Percentiles rank a stretch among this genome's conserved stretches.
Conservation (phyloP, 2,888 invertebrate genomes). For the Pegoplata infirma region DNA sequence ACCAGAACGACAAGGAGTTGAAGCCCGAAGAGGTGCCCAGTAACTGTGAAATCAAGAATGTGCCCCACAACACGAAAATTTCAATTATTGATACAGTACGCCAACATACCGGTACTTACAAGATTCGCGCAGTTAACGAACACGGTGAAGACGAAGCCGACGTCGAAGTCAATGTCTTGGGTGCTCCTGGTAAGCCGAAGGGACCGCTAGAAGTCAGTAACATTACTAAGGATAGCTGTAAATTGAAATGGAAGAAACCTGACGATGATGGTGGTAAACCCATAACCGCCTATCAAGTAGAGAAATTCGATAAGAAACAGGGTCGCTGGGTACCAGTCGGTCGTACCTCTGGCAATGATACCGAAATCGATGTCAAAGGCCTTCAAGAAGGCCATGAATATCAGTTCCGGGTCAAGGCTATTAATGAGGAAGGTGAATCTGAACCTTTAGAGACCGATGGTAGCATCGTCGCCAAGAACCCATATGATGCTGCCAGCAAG, state of each 20-base stretch:
- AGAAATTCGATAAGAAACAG: constrained; percentile 94
- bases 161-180: constrained; percentile 92
- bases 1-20: constrained; percentile 87
- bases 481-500: constrained; percentile 92
- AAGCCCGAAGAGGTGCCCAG: constrained; percentile 81
- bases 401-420: constrained; percentile 94
- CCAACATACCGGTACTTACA: constrained; percentile 93
- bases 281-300: constrained; percentile 93
- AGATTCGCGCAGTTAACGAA: constrained; percentile 92
- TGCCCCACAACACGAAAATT: constrained; percentile 94
- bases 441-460: constrained; percentile 96
- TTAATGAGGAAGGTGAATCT: constrained; percentile 96
- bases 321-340: constrained; percentile 97
- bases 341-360: constrained; percentile 87
- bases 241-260: constrained; percentile 95
- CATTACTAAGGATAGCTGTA: constrained; percentile 93
- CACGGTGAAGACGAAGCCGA: constrained; percentile 96
- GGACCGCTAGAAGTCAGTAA: constrained; percentile 94
- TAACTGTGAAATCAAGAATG: constrained; percentile 87
- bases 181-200: constrained; percentile 90
- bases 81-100: constrained; percentile 88
- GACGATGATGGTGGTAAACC: constrained; percentile 97
- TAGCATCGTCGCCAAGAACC: constrained; percentile 95
- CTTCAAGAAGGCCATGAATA: constrained; percentile 95
- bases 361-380: constrained; percentile 91